Conservation (phyloP, 2,888 invertebrate genomes). For the Lithophane leautieri region DNA sequence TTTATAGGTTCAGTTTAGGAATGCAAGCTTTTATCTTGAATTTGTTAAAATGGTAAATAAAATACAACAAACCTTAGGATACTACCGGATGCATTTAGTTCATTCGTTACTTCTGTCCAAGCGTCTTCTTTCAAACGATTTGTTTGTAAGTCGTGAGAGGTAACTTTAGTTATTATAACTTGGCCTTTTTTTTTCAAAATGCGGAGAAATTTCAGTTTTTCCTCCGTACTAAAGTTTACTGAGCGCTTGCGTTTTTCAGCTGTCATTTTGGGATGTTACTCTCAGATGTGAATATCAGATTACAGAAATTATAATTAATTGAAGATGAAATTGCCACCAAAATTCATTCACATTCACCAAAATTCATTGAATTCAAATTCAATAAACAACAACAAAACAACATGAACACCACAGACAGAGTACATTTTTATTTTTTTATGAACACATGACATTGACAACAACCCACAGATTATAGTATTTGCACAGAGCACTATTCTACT, state of each 20-base stretch:
- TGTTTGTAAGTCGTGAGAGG: constrained; percentile 30
- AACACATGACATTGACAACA: too few species aligned
- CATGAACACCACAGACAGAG: too few species aligned
- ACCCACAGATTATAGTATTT: too few species aligned
- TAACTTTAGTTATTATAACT: constrained; percentile 35
- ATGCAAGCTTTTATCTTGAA: not conserved
- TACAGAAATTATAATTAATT: not conserved
- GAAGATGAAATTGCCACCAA: not conserved
- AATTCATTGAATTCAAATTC: too few species aligned
- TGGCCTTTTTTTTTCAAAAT: constrained; percentile 29
- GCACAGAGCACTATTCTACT: too few species aligned
- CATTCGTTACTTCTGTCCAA: constrained; percentile 35
- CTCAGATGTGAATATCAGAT: not conserved
- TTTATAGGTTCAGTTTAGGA: not conserved
- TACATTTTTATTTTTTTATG: too few species aligned
- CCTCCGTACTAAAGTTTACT: constrained; percentile 30
- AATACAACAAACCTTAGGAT: not conserved
- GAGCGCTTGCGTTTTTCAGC: constrained; percentile 31
- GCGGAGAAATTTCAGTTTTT: constrained; percentile 32
- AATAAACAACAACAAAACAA: too few species aligned
- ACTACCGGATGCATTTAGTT: constrained; percentile 18
- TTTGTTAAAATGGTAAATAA: not conserved
- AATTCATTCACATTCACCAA: not conserved
- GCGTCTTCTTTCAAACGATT: constrained; percentile 39
- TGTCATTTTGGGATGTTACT: constrained; percentile 20